Base-by-base conservation (phyloP, 2,113 vertebrate genomes). In the Ranitomeya imitator region DNA sequence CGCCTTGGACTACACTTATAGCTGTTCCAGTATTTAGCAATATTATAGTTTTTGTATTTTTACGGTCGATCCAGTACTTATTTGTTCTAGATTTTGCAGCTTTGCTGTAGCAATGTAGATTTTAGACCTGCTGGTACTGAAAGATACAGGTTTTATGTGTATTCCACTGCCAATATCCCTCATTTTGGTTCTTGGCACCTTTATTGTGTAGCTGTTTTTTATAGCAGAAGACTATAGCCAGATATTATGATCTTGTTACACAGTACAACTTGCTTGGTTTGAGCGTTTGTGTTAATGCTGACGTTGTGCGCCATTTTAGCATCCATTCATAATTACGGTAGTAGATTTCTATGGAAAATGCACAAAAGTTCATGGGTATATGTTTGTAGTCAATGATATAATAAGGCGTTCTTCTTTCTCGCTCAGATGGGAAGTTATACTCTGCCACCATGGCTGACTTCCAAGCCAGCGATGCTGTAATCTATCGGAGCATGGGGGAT, bases 361-460 rank as follows among this genome's bases (percentile, higher is more conserved):
- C 73, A 37, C 3, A 18, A 52, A 11, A 45, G 21, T 21, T 76
- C 4, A 37, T 76, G 18, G 52, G 16, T 76, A 18, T 76, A 31
- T 26, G 67, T 73, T 73, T 16, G n/a, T 52, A 76, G 57, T 18
- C 0, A 8, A 13, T 82, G 12, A 21, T 84, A 65, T 91, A 90
- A 91, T 90, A 65, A 37, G 31, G 23, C 0, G 0, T 89, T 90
- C 89, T 90, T 6, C 16, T 95, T 95, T 90, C 59, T 9, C 13
- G 95, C 95, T 90, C 90, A 99, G 98, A 99, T 89, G 97, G 97
- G 87, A 99, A 99, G 93, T 94, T 99, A 88, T 99, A 99, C 92
- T 99, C 98, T 0, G 98, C 98, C 79, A 99, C 98, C 4, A 98
- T 99, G 86, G 98, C 98, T 21, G 98, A 99, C 95, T 99, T 99